phyloP scores from a whole-genome alignment of 2,113 vertebrate genomes.

The Mormoops blainvillei region DNA sequence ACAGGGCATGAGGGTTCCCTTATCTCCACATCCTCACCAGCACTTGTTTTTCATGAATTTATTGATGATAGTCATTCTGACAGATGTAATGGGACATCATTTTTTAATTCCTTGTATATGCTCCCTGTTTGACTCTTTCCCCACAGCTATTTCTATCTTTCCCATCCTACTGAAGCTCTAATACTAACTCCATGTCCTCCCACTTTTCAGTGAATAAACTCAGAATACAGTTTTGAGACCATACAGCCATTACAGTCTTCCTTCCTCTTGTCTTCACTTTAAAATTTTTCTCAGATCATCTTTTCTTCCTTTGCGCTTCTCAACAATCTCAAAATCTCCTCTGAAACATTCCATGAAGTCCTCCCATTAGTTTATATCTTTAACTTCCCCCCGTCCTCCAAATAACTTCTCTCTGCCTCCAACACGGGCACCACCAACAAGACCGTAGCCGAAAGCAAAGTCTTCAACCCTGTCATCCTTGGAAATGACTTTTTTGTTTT shows the following conservation, averaged over 20 bases:
- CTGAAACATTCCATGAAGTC: not conserved
- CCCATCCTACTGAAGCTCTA: not conserved
- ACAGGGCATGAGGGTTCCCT: too few species aligned
- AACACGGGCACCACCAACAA: not conserved
- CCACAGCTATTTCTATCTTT: not conserved
- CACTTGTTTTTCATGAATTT: not conserved
- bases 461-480: not conserved
- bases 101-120: not conserved
- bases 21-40: not conserved
- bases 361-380: not conserved
- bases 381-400: not conserved
- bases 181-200: not conserved
- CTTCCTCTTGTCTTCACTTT: not conserved
- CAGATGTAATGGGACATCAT: not conserved
- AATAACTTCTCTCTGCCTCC: not conserved
- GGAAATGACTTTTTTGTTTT: not conserved
- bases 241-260: not conserved
- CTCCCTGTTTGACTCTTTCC: not conserved
- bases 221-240: not conserved
- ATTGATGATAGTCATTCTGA: not conserved
- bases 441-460: not conserved
- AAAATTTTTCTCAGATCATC: not conserved
- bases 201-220: not conserved
- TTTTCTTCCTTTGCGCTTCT: not conserved
- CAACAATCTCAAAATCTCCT: not conserved